A percentile compares a stretch with the other conserved stretches of the same genome.
phyloP scores from a whole-genome alignment of 2,797 vertebrate genomes.

The Enoplosus armatus region DNA sequence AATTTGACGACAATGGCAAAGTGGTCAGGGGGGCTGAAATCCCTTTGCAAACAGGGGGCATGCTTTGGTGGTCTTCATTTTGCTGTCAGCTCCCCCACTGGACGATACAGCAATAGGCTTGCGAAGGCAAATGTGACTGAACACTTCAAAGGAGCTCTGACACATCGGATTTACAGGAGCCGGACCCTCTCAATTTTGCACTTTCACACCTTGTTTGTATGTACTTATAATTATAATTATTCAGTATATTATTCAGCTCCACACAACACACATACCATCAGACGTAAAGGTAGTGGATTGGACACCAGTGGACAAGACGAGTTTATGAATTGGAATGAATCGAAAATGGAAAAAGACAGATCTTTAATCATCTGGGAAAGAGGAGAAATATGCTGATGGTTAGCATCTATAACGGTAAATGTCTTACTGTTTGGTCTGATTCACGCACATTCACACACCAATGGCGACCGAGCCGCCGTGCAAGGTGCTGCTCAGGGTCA shows the following conservation, averaged over 20 bases:
- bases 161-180: constrained; percentile 10
- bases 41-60: constrained; percentile 63
- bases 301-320: not conserved
- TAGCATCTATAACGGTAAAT: too few species aligned
- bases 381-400: too few species aligned
- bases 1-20: constrained; percentile 77
- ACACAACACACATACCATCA: not conserved
- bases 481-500: too few species aligned
- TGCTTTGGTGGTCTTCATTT: constrained; percentile 73
- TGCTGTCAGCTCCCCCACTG: constrained; percentile 59
- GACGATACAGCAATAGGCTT: constrained; percentile 21
- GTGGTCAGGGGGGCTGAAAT: constrained; percentile 72
- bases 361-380: too few species aligned
- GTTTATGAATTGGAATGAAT: too few species aligned
- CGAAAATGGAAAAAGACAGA: too few species aligned
- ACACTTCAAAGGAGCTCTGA: constrained; percentile 45
- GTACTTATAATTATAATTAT: not conserved
- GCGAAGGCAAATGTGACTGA: constrained; percentile 37
- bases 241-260: not conserved
- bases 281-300: not conserved
- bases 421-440: too few species aligned
- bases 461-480: too few species aligned
- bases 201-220: not conserved
- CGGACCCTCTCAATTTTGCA: not conserved
- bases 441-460: too few species aligned